Conservation (phyloP, 2,113 vertebrate species). For the Sardina pilchardus region DNA sequence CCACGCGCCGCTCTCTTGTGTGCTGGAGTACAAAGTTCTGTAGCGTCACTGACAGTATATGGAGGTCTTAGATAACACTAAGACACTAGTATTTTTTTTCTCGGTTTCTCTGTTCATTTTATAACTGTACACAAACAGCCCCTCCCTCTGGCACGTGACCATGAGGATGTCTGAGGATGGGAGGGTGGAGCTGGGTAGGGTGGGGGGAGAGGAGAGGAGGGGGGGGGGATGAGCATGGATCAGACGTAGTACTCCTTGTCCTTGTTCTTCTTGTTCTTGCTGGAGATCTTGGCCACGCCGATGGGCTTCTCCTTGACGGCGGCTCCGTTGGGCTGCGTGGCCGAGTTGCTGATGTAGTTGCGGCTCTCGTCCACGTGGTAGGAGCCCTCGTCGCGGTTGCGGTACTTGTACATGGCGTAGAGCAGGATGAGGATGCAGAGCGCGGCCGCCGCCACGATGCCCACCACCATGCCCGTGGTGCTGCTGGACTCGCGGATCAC, state of each 20-base stretch:
- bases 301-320: conserved; percentile 96
- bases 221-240: conserved; percentile 56
- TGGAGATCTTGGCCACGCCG: conserved; percentile 94
- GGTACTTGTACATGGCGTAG: conserved; percentile 99
- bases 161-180: conserved; percentile 27
- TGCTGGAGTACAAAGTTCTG: conserved; percentile 89
- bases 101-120: conserved; percentile 34
- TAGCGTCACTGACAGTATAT: conserved; percentile 74
- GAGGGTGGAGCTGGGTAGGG: neutral
- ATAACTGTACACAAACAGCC: conserved; percentile 54
- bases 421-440: conserved; percentile 99
- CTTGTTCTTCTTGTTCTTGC: conserved; percentile 99
- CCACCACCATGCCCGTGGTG: conserved; percentile 98
- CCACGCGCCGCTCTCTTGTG: conserved; percentile 72
- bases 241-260: conserved; percentile 99
- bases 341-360: conserved; percentile 99
- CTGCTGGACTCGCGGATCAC: conserved; percentile 96
- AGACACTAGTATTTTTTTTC: conserved; percentile 69
- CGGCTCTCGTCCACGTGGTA: conserved; percentile 99
- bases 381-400: conserved; percentile 97
- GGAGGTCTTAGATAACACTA: conserved; percentile 88
- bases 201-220: neutral
- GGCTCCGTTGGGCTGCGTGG: conserved; percentile 94
- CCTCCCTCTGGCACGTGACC: conserved; percentile 28
- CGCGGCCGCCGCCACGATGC: conserved; percentile 93